Conservation (phyloP, 2,888 invertebrate species). For the Aleiodes leptofemur region DNA sequence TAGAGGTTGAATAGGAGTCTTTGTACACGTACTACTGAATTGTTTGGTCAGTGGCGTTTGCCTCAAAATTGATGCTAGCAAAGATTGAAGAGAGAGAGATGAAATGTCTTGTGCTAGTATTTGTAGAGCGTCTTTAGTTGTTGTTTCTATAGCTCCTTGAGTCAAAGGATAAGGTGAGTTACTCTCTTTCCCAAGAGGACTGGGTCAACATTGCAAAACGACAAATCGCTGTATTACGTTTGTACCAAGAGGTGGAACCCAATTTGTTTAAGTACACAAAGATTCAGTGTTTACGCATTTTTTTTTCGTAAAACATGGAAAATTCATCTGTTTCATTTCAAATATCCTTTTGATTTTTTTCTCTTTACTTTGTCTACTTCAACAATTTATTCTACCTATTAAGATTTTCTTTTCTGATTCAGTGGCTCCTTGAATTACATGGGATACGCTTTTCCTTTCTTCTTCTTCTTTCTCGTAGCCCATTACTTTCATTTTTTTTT, state of each 20-base stretch:
- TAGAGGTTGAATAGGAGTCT: constrained; percentile 25
- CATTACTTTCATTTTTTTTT: too few relatives aligned
- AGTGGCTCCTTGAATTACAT: constrained; percentile 20
- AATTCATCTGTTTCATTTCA: constrained; percentile 19
- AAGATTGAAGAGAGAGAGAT: constrained; percentile 19
- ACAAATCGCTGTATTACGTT: neutral
- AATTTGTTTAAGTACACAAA: constrained; percentile 18
- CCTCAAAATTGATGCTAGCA: constrained; percentile 1
- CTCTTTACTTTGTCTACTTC: neutral
- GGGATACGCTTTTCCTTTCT: constrained; percentile 15
- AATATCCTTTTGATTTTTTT: neutral
- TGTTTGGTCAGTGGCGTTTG: constrained; percentile 32
- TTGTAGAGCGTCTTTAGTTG: constrained; percentile 22
- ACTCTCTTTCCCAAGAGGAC: neutral
- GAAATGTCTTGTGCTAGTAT: constrained; percentile 13
- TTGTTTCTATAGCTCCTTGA: neutral
- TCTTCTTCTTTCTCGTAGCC: neutral
- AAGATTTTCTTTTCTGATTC: constrained; percentile 34
- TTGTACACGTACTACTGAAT: constrained; percentile 26
- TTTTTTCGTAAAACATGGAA: neutral
- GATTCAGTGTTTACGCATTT: neutral
- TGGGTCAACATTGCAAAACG: constrained; percentile 15
- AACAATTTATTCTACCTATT: constrained; percentile 28
- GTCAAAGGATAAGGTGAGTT: constrained; percentile 30
- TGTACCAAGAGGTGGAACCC: neutral